These are phyloP conservation scores for Chiridota heheva DNA, from an alignment of 35 echinoderm and acorn worm genomes.

Conservation along the genomic window DNA sequence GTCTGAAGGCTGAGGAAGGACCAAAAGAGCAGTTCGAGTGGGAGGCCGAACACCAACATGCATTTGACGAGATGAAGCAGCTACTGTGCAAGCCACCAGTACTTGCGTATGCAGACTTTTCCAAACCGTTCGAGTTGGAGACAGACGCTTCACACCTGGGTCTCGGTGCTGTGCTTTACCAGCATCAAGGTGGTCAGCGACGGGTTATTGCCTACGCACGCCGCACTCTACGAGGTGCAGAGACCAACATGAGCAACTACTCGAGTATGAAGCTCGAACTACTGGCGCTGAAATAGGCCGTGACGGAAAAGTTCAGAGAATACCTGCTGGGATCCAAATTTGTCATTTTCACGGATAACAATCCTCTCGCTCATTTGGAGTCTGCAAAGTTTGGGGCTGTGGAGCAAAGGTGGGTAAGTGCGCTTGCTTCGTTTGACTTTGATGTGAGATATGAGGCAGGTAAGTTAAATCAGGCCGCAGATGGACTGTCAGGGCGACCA, in stretches of 20 bases:
- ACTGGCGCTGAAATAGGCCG: constrained; percentile 62
- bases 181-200: constrained; percentile 37
- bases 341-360: constrained; percentile 35
- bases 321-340: constrained; percentile 64
- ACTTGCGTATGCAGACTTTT: constrained; percentile 66
- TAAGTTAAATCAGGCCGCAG: constrained; percentile 9
- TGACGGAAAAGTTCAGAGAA: constrained; percentile 68
- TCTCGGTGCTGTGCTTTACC: constrained; percentile 52
- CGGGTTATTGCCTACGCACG: constrained; percentile 61
- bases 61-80: constrained; percentile 50
- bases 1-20: background rate
- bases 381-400: constrained; percentile 34
- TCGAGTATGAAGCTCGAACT: constrained; percentile 71
- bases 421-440: constrained; percentile 32
- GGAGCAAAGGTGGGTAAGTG: constrained; percentile 20
- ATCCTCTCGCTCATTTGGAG: constrained; percentile 19
- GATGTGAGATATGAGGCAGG: constrained; percentile 22
- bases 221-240: constrained; percentile 33
- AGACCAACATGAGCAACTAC: constrained; percentile 49
- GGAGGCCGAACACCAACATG: constrained; percentile 40
- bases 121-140: constrained; percentile 43
- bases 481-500: constrained; percentile 15
- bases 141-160: constrained; percentile 51
- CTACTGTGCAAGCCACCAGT: constrained; percentile 53
- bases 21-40: background rate